Percentiles rank a stretch among this genome's conserved stretches.
These are phyloP conservation scores for Orthonychiurus folsomi DNA, from an alignment of 2,888 invertebrate genomes.

Conservation along the genomic window DNA sequence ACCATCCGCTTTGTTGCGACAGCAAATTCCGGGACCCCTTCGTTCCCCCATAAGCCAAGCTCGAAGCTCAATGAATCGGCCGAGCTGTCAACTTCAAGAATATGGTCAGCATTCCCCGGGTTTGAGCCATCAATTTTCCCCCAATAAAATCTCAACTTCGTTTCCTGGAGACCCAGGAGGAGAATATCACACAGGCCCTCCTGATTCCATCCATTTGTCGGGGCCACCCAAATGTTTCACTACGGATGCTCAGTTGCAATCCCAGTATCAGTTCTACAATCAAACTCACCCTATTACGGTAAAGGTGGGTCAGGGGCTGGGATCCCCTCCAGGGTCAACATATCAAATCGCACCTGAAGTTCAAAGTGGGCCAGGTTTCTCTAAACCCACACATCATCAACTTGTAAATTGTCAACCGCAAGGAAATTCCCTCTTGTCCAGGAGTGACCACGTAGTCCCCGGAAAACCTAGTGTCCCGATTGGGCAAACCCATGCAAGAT, in stretches of 20 bases:
- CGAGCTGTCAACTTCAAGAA: neutral
- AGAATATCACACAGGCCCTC: neutral
- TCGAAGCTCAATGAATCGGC: no score
- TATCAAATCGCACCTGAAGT: no score
- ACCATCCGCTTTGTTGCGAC: no score
- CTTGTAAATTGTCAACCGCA: conserved; percentile 5
- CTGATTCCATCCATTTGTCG: neutral
- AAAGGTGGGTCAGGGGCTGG: neutral
- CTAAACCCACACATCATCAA: conserved; percentile 1
- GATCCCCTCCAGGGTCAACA: conserved; percentile 13
- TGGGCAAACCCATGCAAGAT: neutral
- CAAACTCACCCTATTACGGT: conserved; percentile 15
- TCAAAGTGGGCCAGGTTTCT: no score
- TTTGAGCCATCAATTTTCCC: neutral
- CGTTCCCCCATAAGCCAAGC: neutral
- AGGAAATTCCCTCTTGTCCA: neutral
- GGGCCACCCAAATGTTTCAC: conserved; percentile 24
- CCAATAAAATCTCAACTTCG: neutral
- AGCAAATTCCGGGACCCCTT: no score
- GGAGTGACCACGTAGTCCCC: neutral
- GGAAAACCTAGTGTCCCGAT: neutral
- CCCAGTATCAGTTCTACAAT: conserved; percentile 36
- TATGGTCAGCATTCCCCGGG: neutral
- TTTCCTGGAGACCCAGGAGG: neutral
- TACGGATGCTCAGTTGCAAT: conserved; percentile 35